Evolutionary conservation across 2,888 invertebrate genomes (phyloP).

Genomic region (Pilophorus perplexus): DNA sequence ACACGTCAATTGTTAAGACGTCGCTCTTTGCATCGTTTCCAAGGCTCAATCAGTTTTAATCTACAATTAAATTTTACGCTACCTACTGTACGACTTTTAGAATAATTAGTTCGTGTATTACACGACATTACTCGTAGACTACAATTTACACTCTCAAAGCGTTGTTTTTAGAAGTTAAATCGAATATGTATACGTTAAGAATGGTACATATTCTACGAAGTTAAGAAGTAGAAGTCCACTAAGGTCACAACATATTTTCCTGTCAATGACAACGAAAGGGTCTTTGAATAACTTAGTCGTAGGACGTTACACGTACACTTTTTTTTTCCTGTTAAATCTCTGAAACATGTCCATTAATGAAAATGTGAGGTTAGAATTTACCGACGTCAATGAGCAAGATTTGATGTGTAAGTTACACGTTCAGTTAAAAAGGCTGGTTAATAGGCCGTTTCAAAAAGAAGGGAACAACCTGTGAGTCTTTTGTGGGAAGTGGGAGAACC

Average conservation of each 20-base stretch:
- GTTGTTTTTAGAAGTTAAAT: conserved; percentile 4
- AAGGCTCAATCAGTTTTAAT: neutral
- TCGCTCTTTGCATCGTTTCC: neutral
- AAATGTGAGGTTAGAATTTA: no score
- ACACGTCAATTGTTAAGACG: conserved; percentile 4
- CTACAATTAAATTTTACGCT: neutral
- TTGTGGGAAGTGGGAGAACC: no score
- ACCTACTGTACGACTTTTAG: conserved; percentile 11
- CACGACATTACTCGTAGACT: neutral
- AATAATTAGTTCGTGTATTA: conserved; percentile 21
- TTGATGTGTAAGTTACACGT: neutral
- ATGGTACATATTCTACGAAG: neutral
- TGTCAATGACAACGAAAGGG: no score
- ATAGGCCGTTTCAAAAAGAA: neutral
- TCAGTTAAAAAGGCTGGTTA: no score
- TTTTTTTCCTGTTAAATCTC: no score
- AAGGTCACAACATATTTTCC: no score
- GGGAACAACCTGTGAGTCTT: neutral
- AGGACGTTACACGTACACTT: no score
- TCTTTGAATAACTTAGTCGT: no score
- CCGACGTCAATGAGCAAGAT: conserved; percentile 4
- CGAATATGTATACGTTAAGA: neutral
- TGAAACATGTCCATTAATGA: no score
- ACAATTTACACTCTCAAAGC: conserved; percentile 20
- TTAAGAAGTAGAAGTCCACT: no score